Percentiles rank a stretch among this genome's conserved stretches.
These are phyloP conservation scores for Eulithis prunata DNA, from an alignment of 2,888 invertebrate genomes.

Conservation along the genomic window DNA sequence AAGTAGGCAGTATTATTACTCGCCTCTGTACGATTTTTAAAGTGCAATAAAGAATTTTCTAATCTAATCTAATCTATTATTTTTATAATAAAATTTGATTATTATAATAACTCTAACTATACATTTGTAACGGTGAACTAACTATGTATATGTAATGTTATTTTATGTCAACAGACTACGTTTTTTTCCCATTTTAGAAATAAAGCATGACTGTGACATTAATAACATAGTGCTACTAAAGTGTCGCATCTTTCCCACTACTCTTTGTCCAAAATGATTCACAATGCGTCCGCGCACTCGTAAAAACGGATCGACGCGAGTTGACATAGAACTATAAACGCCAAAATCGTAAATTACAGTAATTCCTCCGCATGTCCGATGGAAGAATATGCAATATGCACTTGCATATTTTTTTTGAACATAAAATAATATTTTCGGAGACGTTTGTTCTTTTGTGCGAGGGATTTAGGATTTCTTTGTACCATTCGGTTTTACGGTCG, in stretches of 20 bases:
- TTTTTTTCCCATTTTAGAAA: too few relatives aligned
- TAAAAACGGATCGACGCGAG: slow-evolving; percentile 68
- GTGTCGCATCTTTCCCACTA: slow-evolving; percentile 37
- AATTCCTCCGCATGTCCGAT: slow-evolving; percentile 66
- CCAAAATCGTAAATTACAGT: slow-evolving; percentile 72
- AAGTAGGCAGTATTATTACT: too few relatives aligned
- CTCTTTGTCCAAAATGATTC: slow-evolving; percentile 58
- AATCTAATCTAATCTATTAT: too few relatives aligned
- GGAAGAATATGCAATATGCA: slow-evolving; percentile 71
- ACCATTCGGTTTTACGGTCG: slow-evolving; percentile 44
- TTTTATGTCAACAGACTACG: too few relatives aligned
- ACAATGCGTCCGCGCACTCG: slow-evolving; percentile 56
- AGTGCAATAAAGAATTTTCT: too few relatives aligned
- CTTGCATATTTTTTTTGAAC: slow-evolving; percentile 55
- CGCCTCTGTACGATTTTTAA: too few relatives aligned
- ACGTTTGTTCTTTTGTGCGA: slow-evolving; percentile 51
- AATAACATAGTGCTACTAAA: neutral
- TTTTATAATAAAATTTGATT: too few relatives aligned
- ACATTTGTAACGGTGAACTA: too few relatives aligned
- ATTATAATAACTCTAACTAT: too few relatives aligned
- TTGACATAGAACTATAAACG: slow-evolving; percentile 76
- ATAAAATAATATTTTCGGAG: slow-evolving; percentile 70
- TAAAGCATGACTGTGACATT: too few relatives aligned
- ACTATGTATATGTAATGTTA: too few relatives aligned
- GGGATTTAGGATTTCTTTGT: slow-evolving; percentile 53